Conservation (phyloP, 1,140 invertebrate species). For the Venustaconcha ellipsiformis region DNA sequence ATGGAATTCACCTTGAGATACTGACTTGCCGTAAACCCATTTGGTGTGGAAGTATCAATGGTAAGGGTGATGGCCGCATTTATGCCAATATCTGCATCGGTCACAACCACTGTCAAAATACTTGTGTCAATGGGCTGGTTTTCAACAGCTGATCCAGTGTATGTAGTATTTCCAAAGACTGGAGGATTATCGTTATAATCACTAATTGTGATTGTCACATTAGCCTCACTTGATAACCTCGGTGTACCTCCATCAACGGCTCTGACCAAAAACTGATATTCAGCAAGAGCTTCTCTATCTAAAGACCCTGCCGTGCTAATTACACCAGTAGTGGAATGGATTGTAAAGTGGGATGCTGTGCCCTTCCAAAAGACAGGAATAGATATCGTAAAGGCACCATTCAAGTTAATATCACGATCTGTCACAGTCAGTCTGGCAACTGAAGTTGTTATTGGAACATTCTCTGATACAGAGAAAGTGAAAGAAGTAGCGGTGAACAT, state of each 20-base stretch:
- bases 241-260: slow-evolving; percentile 43
- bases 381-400: slow-evolving; percentile 33
- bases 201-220: slow-evolving; percentile 46
- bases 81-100: slow-evolving; percentile 63
- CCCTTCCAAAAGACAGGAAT: slow-evolving; percentile 36
- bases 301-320: slow-evolving; percentile 35
- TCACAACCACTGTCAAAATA: slow-evolving; percentile 82
- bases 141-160: slow-evolving; percentile 80
- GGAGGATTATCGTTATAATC: slow-evolving; percentile 67
- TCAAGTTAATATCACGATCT: slow-evolving; percentile 43
- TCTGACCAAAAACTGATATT: slow-evolving; percentile 38
- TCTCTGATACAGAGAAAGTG: slow-evolving; percentile 32
- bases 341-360: slow-evolving; percentile 28
- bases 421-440: slow-evolving; percentile 30
- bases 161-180: slow-evolving; percentile 66
- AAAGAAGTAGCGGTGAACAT: slow-evolving; percentile 35
- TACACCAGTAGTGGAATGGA: slow-evolving; percentile 32
- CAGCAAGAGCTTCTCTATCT: slow-evolving; percentile 41
- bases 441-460: slow-evolving; percentile 13
- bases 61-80: slow-evolving; percentile 90
- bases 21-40: slow-evolving; percentile 43
- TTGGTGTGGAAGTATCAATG: slow-evolving; percentile 36
- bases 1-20: slow-evolving; percentile 84
- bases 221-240: slow-evolving; percentile 26
- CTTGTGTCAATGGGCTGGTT: slow-evolving; percentile 88